Evolutionary conservation across 2,797 vertebrate species (phyloP).

Genomic region (Sebastes wilsoni): DNA sequence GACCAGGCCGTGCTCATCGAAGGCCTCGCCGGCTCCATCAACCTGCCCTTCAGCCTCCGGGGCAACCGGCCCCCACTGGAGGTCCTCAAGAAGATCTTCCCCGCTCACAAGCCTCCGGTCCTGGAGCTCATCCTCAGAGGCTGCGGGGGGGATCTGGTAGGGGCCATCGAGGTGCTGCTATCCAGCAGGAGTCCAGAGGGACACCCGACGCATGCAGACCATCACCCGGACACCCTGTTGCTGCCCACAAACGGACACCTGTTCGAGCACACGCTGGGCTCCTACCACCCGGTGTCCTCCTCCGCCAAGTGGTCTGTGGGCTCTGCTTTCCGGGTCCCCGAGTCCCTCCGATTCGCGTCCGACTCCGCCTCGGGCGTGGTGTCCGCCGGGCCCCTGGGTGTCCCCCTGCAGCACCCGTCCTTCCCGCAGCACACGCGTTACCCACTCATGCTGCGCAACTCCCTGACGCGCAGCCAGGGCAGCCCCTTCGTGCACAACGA

Average conservation of each 20-base stretch:
- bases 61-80: constrained; percentile 94
- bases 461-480: constrained; percentile 90
- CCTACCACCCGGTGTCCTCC: constrained; percentile 92
- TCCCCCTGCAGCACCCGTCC: constrained; percentile 90
- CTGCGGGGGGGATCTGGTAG: constrained; percentile 94
- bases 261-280: constrained; percentile 91
- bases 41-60: constrained; percentile 91
- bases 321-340: constrained; percentile 95
- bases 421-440: constrained; percentile 95
- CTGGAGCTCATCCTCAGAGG: constrained; percentile 95
- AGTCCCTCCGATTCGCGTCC: constrained; percentile 90
- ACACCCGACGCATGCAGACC: constrained; percentile 71
- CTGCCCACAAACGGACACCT: constrained; percentile 90
- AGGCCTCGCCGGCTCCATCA: constrained; percentile 90
- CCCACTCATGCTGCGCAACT: constrained; percentile 94
- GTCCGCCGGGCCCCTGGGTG: constrained; percentile 83
- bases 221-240: constrained; percentile 82
- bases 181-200: constrained; percentile 86
- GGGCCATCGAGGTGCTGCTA: constrained; percentile 95
- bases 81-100: constrained; percentile 97
- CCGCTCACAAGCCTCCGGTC: constrained; percentile 92
- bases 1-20: constrained; percentile 91
- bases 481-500: constrained; percentile 93
- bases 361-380: constrained; percentile 84
- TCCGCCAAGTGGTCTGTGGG: constrained; percentile 97